These are phyloP conservation scores for Oryzias sinensis DNA, from an alignment of 2,797 vertebrate genomes.

Conservation along the genomic window DNA sequence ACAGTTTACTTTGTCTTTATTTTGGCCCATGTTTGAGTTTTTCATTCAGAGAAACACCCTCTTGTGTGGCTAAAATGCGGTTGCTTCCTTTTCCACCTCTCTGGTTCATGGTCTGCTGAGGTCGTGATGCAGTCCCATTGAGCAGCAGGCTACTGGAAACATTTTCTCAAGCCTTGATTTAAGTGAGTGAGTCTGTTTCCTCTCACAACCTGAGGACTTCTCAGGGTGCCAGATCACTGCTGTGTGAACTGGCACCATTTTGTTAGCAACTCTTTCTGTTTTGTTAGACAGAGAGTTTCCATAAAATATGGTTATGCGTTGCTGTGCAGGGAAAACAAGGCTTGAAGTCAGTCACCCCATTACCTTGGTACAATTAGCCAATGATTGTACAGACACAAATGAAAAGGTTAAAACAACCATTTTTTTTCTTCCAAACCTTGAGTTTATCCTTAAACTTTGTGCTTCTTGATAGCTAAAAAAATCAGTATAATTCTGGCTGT, in stretches of 20 bases:
- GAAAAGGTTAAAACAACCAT: background rate
- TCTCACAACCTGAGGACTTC: conserved; percentile 42
- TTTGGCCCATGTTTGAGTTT: too few species aligned
- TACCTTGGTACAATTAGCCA: conserved; percentile 10
- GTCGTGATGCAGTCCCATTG: conserved; percentile 23
- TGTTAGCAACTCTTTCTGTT: conserved; percentile 7
- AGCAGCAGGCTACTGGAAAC: conserved; percentile 38
- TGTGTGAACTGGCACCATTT: conserved; percentile 7
- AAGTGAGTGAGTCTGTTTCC: conserved; percentile 48
- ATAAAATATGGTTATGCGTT: conserved; percentile 50
- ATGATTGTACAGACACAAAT: background rate
- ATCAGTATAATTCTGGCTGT: too few species aligned
- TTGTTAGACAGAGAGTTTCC: conserved; percentile 38
- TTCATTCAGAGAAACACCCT: too few species aligned
- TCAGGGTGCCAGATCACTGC: conserved; percentile 24
- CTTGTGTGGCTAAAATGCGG: background rate
- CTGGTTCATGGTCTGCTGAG: conserved; percentile 4
- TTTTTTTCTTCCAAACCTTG: background rate
- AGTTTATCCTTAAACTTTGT: background rate
- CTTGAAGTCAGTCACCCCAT: background rate
- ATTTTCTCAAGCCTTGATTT: conserved; percentile 30
- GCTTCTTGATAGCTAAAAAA: background rate
- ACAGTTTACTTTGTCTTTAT: too few species aligned
- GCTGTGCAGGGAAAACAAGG: conserved; percentile 28
- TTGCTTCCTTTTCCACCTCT: background rate